These are phyloP conservation scores for Epirrhoe tristata DNA, from an alignment of 2,888 invertebrate species.

Conservation along the genomic window DNA sequence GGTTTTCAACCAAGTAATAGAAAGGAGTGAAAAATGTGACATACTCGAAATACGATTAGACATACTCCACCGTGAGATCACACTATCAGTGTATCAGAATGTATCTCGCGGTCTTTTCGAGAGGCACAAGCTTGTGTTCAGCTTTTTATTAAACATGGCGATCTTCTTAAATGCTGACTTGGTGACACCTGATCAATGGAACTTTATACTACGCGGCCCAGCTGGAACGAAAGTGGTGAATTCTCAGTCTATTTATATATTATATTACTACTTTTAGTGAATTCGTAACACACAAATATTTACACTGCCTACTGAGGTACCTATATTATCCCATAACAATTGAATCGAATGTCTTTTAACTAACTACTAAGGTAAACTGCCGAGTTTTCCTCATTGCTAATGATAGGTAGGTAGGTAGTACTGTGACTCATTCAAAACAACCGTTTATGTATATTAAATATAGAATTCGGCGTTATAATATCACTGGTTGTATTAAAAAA, in stretches of 20 bases:
- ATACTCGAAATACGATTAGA: constrained; percentile 88
- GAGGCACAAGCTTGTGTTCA: constrained; percentile 95
- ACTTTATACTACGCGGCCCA: constrained; percentile 91
- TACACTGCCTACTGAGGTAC: too few species aligned
- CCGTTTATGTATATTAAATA: background rate
- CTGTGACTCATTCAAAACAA: background rate
- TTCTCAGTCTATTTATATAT: background rate
- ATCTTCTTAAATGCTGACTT: constrained; percentile 88
- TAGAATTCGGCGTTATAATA: too few species aligned
- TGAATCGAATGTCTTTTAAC: background rate
- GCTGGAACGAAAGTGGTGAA: constrained; percentile 83
- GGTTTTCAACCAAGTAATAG: constrained; percentile 93
- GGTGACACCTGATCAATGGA: constrained; percentile 88
- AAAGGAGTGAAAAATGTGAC: constrained; percentile 88
- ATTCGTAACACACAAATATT: too few species aligned
- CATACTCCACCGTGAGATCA: constrained; percentile 91
- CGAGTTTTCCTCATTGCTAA: constrained; percentile 11
- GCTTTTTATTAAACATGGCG: constrained; percentile 92
- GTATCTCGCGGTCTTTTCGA: constrained; percentile 96
- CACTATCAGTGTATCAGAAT: constrained; percentile 93
- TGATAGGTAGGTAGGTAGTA: background rate
- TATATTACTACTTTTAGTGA: background rate
- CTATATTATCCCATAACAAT: background rate
- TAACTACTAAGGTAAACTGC: background rate
- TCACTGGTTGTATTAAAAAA: too few species aligned